Conservation (phyloP, 2,888 invertebrate species). For the Caenorhabditis sp. region DNA sequence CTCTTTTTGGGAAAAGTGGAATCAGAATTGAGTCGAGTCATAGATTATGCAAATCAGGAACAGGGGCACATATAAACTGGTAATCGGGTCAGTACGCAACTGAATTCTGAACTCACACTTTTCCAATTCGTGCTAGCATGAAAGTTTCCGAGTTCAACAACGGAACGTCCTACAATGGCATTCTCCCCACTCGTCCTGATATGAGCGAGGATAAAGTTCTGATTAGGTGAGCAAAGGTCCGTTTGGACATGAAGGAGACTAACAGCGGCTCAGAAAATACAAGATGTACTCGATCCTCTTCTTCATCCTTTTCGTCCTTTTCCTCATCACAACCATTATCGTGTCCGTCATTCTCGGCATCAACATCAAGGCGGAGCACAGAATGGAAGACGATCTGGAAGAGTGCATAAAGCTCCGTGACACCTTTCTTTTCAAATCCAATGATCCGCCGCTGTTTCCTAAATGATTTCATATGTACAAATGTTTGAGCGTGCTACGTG, state of each 20-base stretch:
- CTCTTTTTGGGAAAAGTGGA: background rate
- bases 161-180: constrained; percentile 52
- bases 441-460: background rate
- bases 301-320: constrained; percentile 44
- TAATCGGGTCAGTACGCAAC: constrained; percentile 25
- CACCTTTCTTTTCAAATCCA: constrained; percentile 25
- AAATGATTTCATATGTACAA: background rate
- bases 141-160: constrained; percentile 48
- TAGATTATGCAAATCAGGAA: constrained; percentile 38
- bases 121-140: constrained; percentile 35
- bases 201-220: constrained; percentile 55
- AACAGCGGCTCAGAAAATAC: constrained; percentile 34
- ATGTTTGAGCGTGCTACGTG: constrained; percentile 5
- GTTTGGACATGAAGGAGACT: background rate
- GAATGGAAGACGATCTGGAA: constrained; percentile 35
- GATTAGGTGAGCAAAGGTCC: constrained; percentile 33
- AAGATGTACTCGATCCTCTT: constrained; percentile 57
- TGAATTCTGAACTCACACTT: constrained; percentile 2
- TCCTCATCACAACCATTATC: constrained; percentile 52
- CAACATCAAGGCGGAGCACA: too few species aligned
- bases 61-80: constrained; percentile 12
- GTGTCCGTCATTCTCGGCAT: constrained; percentile 52
- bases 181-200: constrained; percentile 51
- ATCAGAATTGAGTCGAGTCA: background rate
- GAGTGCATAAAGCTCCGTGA: constrained; percentile 42